Evolutionary conservation across 2,797 vertebrate species (phyloP), one percentile per base, ranked within the genome.

Genomic region (Denticeps clupeoides): DNA sequence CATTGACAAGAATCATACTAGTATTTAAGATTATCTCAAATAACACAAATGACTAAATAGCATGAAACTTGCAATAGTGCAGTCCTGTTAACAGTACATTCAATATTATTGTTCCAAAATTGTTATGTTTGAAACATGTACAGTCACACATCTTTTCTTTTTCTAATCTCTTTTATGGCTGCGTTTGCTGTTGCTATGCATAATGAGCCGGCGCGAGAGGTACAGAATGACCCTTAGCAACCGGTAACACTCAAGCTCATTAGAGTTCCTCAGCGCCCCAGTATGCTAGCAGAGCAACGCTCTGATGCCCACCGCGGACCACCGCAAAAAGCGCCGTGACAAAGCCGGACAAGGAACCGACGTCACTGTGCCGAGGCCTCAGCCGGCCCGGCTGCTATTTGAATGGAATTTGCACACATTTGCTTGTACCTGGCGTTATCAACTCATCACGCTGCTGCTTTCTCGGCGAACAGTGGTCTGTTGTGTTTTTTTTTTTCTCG

Each of bases 151-250:
- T 26, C 53, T 55, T 53, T 49, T 41, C 12, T 25, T 40, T 45
- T 18, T 50, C 40, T 1, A 7, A 25, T 7, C n/a, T 23, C 12
- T 44, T 16, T 32, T 55, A 47, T 28, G 41, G 33, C 37, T 32
- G 46, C 51, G 22, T 41, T 44, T 38, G 24, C 50, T 58, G 65
- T 64, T 67, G 61, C 56, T 56, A 59, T 56, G 61, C 49, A 35
- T 61, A 41, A 31, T 45, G 13, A 38, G 51, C 29, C 29, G 53
- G 33, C 6, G 12, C 56, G 21, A 35, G 45, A 60, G 37, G 41
- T 31, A 44, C 44, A 38, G 43, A n/a, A n/a, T n/a, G n/a, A 48
- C 25, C 47, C 55, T 31, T 51, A 48, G 51, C 55, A 56, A 54
- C 55, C 43, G 23, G 9, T 38, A 33, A 33, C 24, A 37, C 11